Conservation (phyloP, 2,888 invertebrate species). For the Harpalus rufipes region DNA sequence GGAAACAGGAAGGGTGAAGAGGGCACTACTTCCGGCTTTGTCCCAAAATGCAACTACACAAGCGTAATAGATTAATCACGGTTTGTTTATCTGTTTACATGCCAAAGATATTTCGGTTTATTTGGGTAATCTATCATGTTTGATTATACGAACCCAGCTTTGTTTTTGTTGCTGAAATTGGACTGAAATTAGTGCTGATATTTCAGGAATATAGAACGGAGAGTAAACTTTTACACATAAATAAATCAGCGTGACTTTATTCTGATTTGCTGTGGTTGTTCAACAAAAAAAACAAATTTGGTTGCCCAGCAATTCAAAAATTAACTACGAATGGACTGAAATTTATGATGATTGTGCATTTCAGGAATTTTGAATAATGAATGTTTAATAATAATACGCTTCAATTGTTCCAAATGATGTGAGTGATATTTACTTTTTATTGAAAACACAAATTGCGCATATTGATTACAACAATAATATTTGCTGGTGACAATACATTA, state of each 20-base stretch:
- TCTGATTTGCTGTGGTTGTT: background rate
- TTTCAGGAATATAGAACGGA: constrained; percentile 3
- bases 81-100: constrained; percentile 16
- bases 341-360: background rate
- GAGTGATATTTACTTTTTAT: too few relatives aligned
- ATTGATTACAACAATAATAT: too few relatives aligned
- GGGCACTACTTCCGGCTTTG: constrained; percentile 7
- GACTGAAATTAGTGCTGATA: background rate
- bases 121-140: constrained; percentile 20
- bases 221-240: background rate
- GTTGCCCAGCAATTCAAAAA: background rate
- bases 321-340: background rate
- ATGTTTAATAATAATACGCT: too few relatives aligned
- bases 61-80: constrained; percentile 13
- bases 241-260: background rate
- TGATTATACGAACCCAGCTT: background rate
- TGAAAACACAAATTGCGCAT: too few relatives aligned
- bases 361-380: background rate
- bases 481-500: too few relatives aligned
- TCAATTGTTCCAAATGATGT: too few relatives aligned
- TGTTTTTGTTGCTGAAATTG: constrained; percentile 17
- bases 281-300: constrained; percentile 2
- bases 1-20: constrained; percentile 15
- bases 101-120: constrained; percentile 6
- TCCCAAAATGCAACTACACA: background rate